Percentiles rank a stretch among this genome's conserved stretches.
Conservation (phyloP, 2,113 vertebrate species). For the Entelurus aequoreus region DNA sequence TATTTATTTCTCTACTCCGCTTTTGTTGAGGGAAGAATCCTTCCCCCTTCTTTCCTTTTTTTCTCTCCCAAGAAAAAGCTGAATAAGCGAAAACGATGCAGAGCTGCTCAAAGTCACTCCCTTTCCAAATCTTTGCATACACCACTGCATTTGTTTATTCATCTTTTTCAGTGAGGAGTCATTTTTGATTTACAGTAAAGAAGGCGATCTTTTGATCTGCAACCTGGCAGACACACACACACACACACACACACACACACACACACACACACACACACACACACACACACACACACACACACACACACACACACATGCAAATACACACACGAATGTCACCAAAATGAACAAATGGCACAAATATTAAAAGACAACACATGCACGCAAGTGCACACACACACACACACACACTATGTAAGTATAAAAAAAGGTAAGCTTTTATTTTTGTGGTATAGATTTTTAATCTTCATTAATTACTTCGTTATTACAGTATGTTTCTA, state of each 20-base stretch:
- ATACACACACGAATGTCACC: conserved; percentile 4
- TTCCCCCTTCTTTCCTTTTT: not conserved
- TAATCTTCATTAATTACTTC: too few species aligned
- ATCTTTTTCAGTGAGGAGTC: conserved; percentile 41
- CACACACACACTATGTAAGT: too few species aligned
- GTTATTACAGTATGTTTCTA: too few species aligned
- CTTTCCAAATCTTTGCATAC: conserved; percentile 57
- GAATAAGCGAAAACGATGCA: conserved; percentile 69
- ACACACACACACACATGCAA: not conserved
- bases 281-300: not conserved
- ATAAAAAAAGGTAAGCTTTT: too few species aligned
- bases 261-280: not conserved
- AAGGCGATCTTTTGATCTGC: conserved; percentile 31
- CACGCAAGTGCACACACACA: too few species aligned
- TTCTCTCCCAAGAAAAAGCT: conserved; percentile 62
- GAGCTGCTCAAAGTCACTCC: conserved; percentile 59
- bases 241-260: not conserved
- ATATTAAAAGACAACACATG: too few species aligned
- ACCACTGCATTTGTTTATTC: conserved; percentile 32
- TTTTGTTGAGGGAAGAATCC: conserved; percentile 61
- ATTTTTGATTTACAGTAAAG: conserved; percentile 54
- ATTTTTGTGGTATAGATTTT: too few species aligned
- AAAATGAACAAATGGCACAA: not conserved
- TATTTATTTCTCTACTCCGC: conserved; percentile 63
- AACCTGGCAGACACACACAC: too few species aligned